A percentile compares a stretch with the other conserved stretches of the same genome.
Conservation (phyloP, 1,140 invertebrate species). For the Diabrotica undecimpunctata region DNA sequence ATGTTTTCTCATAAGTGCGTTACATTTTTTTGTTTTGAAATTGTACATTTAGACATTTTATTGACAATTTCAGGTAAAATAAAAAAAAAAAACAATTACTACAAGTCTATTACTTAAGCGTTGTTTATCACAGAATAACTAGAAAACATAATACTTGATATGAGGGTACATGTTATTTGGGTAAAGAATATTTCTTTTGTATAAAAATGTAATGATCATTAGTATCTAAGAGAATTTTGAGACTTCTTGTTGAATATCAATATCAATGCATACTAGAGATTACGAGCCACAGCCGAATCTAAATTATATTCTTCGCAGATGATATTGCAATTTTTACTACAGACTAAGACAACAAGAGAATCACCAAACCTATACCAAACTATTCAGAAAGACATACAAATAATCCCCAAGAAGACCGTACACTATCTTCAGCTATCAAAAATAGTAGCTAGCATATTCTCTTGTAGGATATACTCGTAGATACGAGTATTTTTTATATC, state of each 20-base stretch:
- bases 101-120: constrained; percentile 16
- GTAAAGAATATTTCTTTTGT: not conserved
- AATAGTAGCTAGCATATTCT: too few relatives aligned
- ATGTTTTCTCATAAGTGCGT: constrained; percentile 7
- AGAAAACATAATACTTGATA: constrained; percentile 20
- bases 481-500: too few relatives aligned
- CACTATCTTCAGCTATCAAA: too few relatives aligned
- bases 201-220: not conserved
- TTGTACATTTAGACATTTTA: not conserved
- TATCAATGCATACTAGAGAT: not conserved
- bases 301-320: not conserved
- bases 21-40: not conserved
- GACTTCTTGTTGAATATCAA: not conserved
- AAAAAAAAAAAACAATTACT: constrained; percentile 9
- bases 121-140: constrained; percentile 31
- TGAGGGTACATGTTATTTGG: not conserved
- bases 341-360: too few relatives aligned
- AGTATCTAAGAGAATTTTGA: not conserved
- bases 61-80: constrained; percentile 6
- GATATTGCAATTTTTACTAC: too few relatives aligned
- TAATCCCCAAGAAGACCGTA: too few relatives aligned
- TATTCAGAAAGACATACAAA: too few relatives aligned
- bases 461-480: too few relatives aligned
- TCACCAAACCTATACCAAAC: too few relatives aligned
- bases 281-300: not conserved